These are phyloP conservation scores for Nineta flava DNA, from an alignment of 2,888 invertebrate genomes.

Conservation along the genomic window DNA sequence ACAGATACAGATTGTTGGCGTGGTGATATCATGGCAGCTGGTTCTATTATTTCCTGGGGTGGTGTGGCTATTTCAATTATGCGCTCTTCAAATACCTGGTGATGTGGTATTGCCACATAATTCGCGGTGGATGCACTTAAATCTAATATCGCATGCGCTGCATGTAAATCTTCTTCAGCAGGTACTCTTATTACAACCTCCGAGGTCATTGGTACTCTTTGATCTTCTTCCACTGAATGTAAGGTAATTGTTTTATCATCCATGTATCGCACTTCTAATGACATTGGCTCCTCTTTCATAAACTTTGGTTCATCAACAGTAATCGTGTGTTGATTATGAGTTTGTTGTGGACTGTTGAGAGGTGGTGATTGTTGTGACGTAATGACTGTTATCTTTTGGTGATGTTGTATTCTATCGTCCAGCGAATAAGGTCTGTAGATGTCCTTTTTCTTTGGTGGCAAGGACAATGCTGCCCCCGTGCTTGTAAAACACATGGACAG, in stretches of 20 bases:
- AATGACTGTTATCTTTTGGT: not conserved
- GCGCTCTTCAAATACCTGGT: slow-evolving; percentile 10
- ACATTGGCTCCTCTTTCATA: not conserved
- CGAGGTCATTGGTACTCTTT: slow-evolving; percentile 11
- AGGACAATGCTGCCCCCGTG: slow-evolving; percentile 63
- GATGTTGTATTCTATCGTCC: slow-evolving; percentile 40
- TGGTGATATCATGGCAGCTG: slow-evolving; percentile 20
- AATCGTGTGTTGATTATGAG: not conserved
- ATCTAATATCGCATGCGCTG: slow-evolving; percentile 79
- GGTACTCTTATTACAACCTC: slow-evolving; percentile 39
- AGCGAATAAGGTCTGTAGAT: slow-evolving; percentile 79
- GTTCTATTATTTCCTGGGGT: slow-evolving; percentile 12
- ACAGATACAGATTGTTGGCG: slow-evolving; percentile 20
- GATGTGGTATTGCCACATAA: slow-evolving; percentile 22
- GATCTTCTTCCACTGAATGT: not conserved
- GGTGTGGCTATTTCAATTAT: slow-evolving; percentile 1
- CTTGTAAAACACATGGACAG: slow-evolving; percentile 73
- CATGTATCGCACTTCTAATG: not conserved
- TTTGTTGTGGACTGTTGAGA: not conserved
- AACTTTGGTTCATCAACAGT: not conserved
- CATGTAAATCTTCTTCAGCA: slow-evolving; percentile 70
- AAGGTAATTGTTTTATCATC: not conserved
- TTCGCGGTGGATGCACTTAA: slow-evolving; percentile 72
- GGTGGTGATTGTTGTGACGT: slow-evolving; percentile 18
- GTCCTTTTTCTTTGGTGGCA: slow-evolving; percentile 83